Base-by-base conservation (phyloP, 2,888 invertebrate species). In the Holacanthella duospinosa region DNA sequence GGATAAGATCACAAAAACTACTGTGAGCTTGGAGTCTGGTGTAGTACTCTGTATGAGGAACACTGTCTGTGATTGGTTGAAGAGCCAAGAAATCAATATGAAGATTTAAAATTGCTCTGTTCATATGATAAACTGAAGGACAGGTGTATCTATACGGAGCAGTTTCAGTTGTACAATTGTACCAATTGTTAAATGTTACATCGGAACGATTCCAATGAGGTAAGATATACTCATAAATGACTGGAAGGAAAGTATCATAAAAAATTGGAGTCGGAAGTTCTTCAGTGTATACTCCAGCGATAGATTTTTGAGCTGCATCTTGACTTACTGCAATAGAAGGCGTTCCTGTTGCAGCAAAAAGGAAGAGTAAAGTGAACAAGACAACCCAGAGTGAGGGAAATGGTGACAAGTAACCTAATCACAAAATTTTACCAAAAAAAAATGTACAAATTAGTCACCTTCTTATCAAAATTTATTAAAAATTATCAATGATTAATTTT, bases 121-220 rank as follows among this genome's bases (percentile, higher is more conserved):
- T 72, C 68, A 72, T 67, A 60, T 68, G 68, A 55, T 67, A 72
- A 3, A 64, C 66, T 0, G 66, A 62, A 1, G 72, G 71, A 29
- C 72, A 72, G 25, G 72, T 70, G 62, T 66, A 67, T 9, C 66
- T 27, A 59, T 63, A 70, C 1, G 69, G 69, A 26, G 54, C 43
- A 29, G 54, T 64, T 56, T 70, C 69, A 1, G 60, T 60, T 12
- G 61, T 53, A 21, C 69, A 70, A 16, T 62, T 65, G 60, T 63
- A 68, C 71, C 71, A 69, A 21, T 69, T 71, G 59, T 66, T 69
- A 60, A 71, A 71, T 12, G 65, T 63, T 4, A 71, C 43, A 16
- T 71, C 71, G 2, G 66, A 56, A 48, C 65, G 64, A 36, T 69
- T 68, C 61, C 68, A 68, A 12, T 66, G 43, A 24, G 66, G 71